Base-by-base conservation (phyloP, 2,888 invertebrate species). In the Meloe dianella region DNA sequence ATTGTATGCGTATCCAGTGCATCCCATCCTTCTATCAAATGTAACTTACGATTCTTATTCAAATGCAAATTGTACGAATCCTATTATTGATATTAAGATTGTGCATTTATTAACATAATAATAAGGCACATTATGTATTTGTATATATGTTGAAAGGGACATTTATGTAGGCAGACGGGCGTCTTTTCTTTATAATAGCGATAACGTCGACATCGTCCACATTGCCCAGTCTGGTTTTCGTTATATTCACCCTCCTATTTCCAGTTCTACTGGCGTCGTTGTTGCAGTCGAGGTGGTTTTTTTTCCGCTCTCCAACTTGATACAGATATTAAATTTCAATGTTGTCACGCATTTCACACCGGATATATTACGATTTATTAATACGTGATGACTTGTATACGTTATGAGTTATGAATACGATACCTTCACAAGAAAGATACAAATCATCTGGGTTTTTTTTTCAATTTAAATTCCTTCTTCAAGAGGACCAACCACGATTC, bases 71-170 rank as follows among this genome's bases (percentile, higher is more conserved):
- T 74, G 68, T 70, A 72, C 77, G 35, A 41, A 41, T 78, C 76
- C 71, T 77, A 75, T 77, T 76, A 79, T 79, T 79, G 79, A 79
- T 78, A 78, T 80, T 79, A 78, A 77, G 78, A 79, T 78, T 77
- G 74, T 77, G 78, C 78, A 77, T 79, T 76, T 78, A 79, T 78
- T 79, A 77, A 74, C 78, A 78, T 79, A 79, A 73, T 77, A 78
- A 76, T 73, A 69, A 70, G 68, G 67, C 63, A 66, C 70, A 71
- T 71, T 67, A 64, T 69, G 64, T 71, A 70, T 60, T 63, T n/a
- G n/a, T n/a, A 61, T 24, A 62, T 69, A 70, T 67, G 64, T 64
- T 59, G 51, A 59, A 1, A 3, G 22, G 24, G 6, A 51, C 22
- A 12, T 51, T 12, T 12, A 51, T 22, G 20, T 20, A 20, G 47